A percentile compares a stretch with the other conserved stretches of the same genome.
phyloP scores from a whole-genome alignment of 2,888 invertebrate species.

The Drosophila pseudotakahashii region DNA sequence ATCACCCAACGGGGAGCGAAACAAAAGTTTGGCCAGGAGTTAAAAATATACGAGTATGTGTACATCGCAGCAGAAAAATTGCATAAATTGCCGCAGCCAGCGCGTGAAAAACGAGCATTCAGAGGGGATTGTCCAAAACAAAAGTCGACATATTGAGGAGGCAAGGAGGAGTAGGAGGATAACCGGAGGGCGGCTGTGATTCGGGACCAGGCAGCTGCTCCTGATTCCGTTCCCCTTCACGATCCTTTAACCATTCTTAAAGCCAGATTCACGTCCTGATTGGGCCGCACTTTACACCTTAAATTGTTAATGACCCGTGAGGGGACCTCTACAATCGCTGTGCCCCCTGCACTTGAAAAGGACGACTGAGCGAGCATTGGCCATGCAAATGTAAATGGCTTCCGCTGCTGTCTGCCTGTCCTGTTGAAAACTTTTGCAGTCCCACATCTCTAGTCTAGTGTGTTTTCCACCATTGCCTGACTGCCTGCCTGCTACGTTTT shows the following conservation, averaged over 20 bases:
- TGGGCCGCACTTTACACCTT: conserved; percentile 22
- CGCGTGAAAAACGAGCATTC: conserved; percentile 19
- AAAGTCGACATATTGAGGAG: conserved; percentile 64
- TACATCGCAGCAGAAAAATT: conserved; percentile 43
- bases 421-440: conserved; percentile 3
- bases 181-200: conserved; percentile 36
- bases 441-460: conserved; percentile 16
- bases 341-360: conserved; percentile 63
- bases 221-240: conserved; percentile 1
- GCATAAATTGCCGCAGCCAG: conserved; percentile 61
- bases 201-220: conserved; percentile 36
- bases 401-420: conserved; percentile 17
- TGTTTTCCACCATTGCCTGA: conserved; percentile 18
- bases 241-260: conserved; percentile 6
- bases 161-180: no score
- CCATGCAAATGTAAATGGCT: conserved; percentile 61
- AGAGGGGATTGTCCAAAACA: conserved; percentile 29
- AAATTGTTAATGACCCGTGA: conserved; percentile 38
- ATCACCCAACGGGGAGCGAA: conserved; percentile 50
- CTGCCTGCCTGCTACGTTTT: conserved; percentile 60
- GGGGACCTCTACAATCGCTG: conserved; percentile 2
- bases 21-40: conserved; percentile 65
- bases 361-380: conserved; percentile 50
- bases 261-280: conserved; percentile 22
- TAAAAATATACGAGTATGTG: conserved; percentile 35